These are phyloP conservation scores for Phaenicophaeus curvirostris DNA, from an alignment of 2,797 vertebrate genomes.

Conservation along the genomic window DNA sequence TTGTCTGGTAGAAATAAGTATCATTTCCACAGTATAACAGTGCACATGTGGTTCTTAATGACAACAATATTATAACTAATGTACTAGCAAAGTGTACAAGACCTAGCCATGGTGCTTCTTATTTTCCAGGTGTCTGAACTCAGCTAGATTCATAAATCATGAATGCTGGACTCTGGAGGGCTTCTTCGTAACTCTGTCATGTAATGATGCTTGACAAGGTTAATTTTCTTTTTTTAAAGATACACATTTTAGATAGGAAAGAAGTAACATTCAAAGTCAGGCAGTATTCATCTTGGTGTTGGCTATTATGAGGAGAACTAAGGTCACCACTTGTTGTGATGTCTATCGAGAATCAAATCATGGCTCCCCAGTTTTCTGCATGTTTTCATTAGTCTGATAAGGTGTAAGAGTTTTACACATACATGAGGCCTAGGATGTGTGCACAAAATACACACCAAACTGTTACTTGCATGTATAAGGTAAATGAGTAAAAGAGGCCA, in stretches of 20 bases:
- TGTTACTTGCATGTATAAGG: neutral
- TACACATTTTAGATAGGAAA: neutral
- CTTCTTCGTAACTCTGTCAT: slow-evolving; percentile 41
- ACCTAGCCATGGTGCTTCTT: slow-evolving; percentile 19
- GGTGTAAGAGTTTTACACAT: rapidly evolving
- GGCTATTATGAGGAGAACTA: neutral
- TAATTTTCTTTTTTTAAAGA: slow-evolving; percentile 30
- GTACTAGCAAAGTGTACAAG: slow-evolving; percentile 43
- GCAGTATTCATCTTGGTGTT: neutral
- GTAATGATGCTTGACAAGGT: slow-evolving; percentile 45
- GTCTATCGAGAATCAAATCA: neutral
- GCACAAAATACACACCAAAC: neutral
- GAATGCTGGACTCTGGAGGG: neutral
- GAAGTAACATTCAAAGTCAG: neutral
- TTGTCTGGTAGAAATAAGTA: neutral
- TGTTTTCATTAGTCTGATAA: neutral
- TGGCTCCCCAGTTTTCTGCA: neutral
- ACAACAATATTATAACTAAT: slow-evolving; percentile 57
- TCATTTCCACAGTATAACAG: neutral
- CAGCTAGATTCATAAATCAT: slow-evolving; percentile 62
- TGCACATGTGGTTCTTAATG: neutral
- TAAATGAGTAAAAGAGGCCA: neutral
- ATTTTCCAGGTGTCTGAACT: slow-evolving; percentile 68
- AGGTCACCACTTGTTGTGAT: neutral
- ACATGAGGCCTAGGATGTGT: neutral